Conservation (phyloP, 2,888 invertebrate genomes). For the Mimumesa dahlbomi region DNA sequence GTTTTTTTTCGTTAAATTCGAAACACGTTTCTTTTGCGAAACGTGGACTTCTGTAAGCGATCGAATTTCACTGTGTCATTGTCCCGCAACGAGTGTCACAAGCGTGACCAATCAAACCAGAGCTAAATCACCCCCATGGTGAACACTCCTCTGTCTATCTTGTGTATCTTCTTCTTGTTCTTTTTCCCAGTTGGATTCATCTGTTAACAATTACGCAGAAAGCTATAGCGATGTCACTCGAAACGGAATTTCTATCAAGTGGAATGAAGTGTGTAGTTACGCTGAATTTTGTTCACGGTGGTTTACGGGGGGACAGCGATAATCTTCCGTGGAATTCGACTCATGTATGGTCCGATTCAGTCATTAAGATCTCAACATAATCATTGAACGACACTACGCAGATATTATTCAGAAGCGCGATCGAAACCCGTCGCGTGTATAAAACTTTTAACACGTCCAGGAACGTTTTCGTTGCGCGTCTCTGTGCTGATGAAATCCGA, state of each 20-base stretch:
- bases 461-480: not conserved
- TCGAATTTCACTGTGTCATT: no score
- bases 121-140: no score
- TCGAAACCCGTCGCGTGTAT: constrained; percentile 61
- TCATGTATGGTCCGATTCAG: constrained; percentile 11
- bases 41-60: not conserved
- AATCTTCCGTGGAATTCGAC: constrained; percentile 3
- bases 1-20: constrained; percentile 5
- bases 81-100: no score
- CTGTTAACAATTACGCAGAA: no score
- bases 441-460: constrained; percentile 66
- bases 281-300: not conserved
- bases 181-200: no score
- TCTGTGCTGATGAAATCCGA: not conserved
- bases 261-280: no score
- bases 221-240: no score
- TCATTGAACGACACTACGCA: constrained; percentile 67
- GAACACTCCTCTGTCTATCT: no score
- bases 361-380: constrained; percentile 25
- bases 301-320: not conserved
- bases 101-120: no score
- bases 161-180: no score
- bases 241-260: no score
- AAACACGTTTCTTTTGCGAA: not conserved
- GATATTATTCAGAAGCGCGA: constrained; percentile 60